Evolutionary conservation across 1,140 invertebrate species (phyloP), one percentile per base, ranked within the genome.

Genomic region (Anagrus nilaparvatae): DNA sequence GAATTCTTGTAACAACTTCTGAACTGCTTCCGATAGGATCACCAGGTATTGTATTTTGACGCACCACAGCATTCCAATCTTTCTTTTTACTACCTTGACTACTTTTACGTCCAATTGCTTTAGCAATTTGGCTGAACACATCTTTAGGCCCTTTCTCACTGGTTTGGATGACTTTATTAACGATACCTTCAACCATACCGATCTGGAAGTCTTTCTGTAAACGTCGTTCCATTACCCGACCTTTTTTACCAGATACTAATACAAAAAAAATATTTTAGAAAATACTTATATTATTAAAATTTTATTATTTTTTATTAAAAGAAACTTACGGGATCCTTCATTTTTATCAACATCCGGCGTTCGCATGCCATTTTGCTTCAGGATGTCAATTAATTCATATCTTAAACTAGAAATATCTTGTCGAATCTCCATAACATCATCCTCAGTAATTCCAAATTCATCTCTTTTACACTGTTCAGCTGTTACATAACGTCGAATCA

Each of bases 401-500:
- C 83, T 72, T 18, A 92, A 68, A 1, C 82, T 82, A 8, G 83
- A 87, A 47, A 96, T 92, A 56, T 95, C 90, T 60, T 95, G 91
- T 55, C 93, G 80, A 46, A 97, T 90, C 71, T 97, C 93, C 73
- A 92, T 93, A 27, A 97, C 83, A 60, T 97, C 91, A 62, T 97
- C 92, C 56, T 96, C 91, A 0, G 87, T 94, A 5, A 96, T 87
- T 5, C 84, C 84, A 42, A 77, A 81, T 21, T 88, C 84, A 55
- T 91, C 84, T 29, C 82, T 70, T 46, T 84, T 84, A 19, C 79
- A 65, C 59, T 92, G 87, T 58, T 89, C 87, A 1, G 81, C 76
- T 0, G 84, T 88, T 2, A 92, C 79, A 60, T 87, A 92, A 4
- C 87, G 72, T 14, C 86, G 69, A 8, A 91, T 79, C 32, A 91